Base-by-base conservation (phyloP, 1,140 invertebrate genomes). In the Saxidomus purpurata region DNA sequence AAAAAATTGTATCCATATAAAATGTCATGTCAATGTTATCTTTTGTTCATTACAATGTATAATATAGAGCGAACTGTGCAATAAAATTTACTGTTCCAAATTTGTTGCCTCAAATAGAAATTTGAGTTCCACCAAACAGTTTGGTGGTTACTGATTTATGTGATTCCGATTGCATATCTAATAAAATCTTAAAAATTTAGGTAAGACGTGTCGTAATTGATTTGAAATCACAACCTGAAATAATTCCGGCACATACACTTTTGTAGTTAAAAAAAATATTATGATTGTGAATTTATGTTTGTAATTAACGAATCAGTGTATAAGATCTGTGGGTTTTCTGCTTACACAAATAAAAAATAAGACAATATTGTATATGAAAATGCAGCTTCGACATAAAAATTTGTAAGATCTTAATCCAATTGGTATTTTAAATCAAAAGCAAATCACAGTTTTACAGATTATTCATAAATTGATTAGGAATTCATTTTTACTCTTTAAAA, bases 1-100 rank as follows among this genome's bases (percentile, higher is more conserved):
- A 71, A 71, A 71, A 71, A 71, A 36, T 71, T 38, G 34, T 71
- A 38, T 40, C 15, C 28, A 40, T 71, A 71, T 31, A 71, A 71
- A 28, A 31, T 67, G 25, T 25, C 13, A 34, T 31, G 25, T 67
- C 8, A 31, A 8, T 6, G 4, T 9, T 31, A 31, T 3, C 3
- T 2, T 25, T 22, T 11, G 4, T 6, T 22, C n/a, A 3, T 59
- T 67, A 34, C 63, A 67, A 67, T 67, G 31, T n/a, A 22, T 31
- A 34, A 67, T 67, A 28, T 31, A 31, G 34, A 67, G 11, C n/a
- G 13, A 34, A 67, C 34, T 34, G n/a, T 67, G 34, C 63, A 67
- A 31, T 31, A 31, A 67, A 19, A 59, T 4, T n/a, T 9, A 22
- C 55, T 9, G 19, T 15, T 8, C 43, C 4, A 4, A 43, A 43